Base-by-base conservation (phyloP, 2,797 vertebrate genomes). In the Florisuga fusca region DNA sequence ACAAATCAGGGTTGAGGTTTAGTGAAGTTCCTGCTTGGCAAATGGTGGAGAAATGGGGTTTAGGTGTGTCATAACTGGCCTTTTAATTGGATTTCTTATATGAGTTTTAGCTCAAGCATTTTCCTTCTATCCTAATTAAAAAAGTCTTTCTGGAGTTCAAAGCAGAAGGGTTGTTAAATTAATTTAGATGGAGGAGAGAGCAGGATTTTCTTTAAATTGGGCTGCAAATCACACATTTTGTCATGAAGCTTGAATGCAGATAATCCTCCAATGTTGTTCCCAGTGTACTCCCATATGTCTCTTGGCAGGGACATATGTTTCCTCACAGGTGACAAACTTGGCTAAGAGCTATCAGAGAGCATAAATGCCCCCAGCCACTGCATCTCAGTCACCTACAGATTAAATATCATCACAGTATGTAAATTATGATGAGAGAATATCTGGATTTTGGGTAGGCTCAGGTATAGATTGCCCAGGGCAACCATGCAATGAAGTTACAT, bases 201-300 rank as follows among this genome's bases (percentile, higher is more conserved):
- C 69, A 53, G 63, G 75, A 94, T 96, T 93, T 86, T 92, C 86
- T 95, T 94, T 90, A 75, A 59, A 79, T 12, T 73, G 55, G 45
- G 43, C 75, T 94, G 92, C 67, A 93, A 94, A 89, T 93, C 87
- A 90, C 74, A 63, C 45, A 45, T 76, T 94, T 84, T 76, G 25
- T 84, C 79, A 86, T 36, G 71, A 90, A 69, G 78, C 71, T 63
- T 71, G 63, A 92, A 84, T 90, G 78, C 48, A 84, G 77, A 79
- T 89, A 89, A 92, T 84, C n/a, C 45, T 90, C 55, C 48, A 26
- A 0, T 43, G 26, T 67, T 94, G 29, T 91, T 92, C 71, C 55
- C 34, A 20, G 0, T 34, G 27, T 51, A 93, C 43, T 95, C 38
- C 71, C 33, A 7, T 20, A 25, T 26, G 23, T 36, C 4, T 79